Conservation (phyloP, 92 coral and sea anemone genomes). For the Epizoanthus illoricatus region DNA sequence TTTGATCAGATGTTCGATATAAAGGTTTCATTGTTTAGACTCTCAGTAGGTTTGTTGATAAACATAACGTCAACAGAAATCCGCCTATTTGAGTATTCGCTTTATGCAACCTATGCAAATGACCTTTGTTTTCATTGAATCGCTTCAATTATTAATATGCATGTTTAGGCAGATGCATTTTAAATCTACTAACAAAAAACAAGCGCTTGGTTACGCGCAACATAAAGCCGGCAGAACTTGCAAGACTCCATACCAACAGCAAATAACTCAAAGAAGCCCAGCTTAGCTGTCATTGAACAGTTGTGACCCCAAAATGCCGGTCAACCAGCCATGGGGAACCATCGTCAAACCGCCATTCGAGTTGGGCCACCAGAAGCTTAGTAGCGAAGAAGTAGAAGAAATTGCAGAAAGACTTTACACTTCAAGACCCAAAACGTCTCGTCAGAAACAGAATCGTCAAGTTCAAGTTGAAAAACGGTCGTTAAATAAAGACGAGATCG, state of each 20-base stretch:
- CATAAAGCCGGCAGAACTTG: not conserved
- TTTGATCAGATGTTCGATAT: no score
- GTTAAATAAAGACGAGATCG: slow-evolving; percentile 62
- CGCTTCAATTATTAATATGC: not conserved
- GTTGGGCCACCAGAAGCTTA: slow-evolving; percentile 85
- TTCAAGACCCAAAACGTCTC: slow-evolving; percentile 49
- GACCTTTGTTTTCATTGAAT: not conserved
- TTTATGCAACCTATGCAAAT: not conserved
- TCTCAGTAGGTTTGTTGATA: no score
- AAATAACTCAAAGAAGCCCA: no score
- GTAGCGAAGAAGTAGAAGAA: slow-evolving; percentile 69
- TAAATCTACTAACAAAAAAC: not conserved
- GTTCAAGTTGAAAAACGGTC: slow-evolving; percentile 63
- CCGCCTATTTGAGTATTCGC: not conserved
- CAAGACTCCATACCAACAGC: not conserved
- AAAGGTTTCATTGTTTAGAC: no score
- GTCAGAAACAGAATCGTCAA: slow-evolving; percentile 37
- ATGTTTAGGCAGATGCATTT: not conserved
- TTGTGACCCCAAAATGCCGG: slow-evolving; percentile 19
- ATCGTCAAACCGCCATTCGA: slow-evolving; percentile 87
- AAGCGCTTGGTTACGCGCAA: slow-evolving; percentile 13
- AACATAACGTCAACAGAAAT: no score
- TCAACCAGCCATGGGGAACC: slow-evolving; percentile 87
- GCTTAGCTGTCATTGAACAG: no score
- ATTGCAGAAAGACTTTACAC: slow-evolving; percentile 71